A percentile compares a stretch with the other conserved stretches of the same genome.
Evolutionary conservation across 2,888 invertebrate species (phyloP).

Genomic region (Chalcosyrphus nemorum): DNA sequence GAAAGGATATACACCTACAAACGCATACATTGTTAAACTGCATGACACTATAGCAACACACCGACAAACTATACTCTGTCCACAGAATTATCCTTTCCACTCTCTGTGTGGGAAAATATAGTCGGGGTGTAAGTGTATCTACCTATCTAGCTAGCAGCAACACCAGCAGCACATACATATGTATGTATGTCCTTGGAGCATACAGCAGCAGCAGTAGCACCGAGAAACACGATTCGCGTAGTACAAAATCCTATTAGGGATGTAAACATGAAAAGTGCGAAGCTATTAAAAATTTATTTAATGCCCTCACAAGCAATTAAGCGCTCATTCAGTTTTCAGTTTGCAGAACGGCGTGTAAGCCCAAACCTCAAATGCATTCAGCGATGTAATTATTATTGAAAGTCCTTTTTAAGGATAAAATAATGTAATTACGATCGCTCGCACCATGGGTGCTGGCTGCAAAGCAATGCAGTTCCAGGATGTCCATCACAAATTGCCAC

Average conservation of each 20-base stretch:
- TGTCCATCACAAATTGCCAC: slow-evolving; percentile 3
- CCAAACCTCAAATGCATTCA: slow-evolving; percentile 73
- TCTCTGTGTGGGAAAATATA: slow-evolving; percentile 31
- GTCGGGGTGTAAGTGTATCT: not conserved
- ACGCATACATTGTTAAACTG: slow-evolving; percentile 19
- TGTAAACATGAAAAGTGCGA: slow-evolving; percentile 81
- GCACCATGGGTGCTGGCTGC: slow-evolving; percentile 23
- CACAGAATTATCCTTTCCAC: slow-evolving; percentile 35
- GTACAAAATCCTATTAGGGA: slow-evolving; percentile 79
- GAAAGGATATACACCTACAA: not conserved
- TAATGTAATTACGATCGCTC: slow-evolving; percentile 68
- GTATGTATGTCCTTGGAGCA: slow-evolving; percentile 1
- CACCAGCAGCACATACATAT: not conserved
- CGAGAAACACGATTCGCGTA: slow-evolving; percentile 40
- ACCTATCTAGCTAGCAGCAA: not conserved
- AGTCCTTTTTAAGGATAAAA: slow-evolving; percentile 69
- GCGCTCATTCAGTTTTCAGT: slow-evolving; percentile 79
- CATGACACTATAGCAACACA: slow-evolving; percentile 9
- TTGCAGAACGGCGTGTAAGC: slow-evolving; percentile 69
- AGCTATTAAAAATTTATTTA: slow-evolving; percentile 82
- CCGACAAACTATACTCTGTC: not conserved
- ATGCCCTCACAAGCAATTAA: slow-evolving; percentile 82
- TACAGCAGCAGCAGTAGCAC: not conserved
- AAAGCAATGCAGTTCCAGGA: slow-evolving; percentile 1
- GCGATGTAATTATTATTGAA: slow-evolving; percentile 73